Percentiles rank a stretch among this genome's conserved stretches.
Evolutionary conservation across 2,797 vertebrate species (phyloP).

Genomic region (Coranthus polyacanthus): DNA sequence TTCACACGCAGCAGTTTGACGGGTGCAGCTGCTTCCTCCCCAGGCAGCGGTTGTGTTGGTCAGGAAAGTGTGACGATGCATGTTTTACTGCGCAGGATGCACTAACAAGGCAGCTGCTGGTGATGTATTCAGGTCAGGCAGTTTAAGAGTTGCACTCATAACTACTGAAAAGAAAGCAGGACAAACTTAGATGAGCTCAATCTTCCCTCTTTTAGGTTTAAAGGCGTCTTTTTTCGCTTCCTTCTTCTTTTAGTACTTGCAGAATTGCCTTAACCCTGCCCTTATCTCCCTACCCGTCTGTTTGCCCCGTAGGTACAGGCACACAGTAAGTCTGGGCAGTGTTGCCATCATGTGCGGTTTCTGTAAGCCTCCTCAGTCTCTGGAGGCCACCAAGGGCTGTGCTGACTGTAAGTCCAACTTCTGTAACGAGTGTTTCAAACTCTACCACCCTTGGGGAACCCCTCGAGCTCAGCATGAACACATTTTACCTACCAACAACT

Average conservation of each 20-base stretch:
- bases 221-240: constrained; percentile 6
- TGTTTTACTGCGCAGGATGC: constrained; percentile 65
- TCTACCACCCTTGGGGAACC: constrained; percentile 98
- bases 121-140: constrained; percentile 69
- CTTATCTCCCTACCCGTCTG: constrained; percentile 24
- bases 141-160: constrained; percentile 38
- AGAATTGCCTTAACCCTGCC: not conserved
- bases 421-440: constrained; percentile 98
- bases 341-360: constrained; percentile 94
- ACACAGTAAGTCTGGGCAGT: constrained; percentile 92
- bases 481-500: constrained; percentile 93
- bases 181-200: constrained; percentile 30
- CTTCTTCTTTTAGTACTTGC: constrained; percentile 12
- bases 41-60: constrained; percentile 35
- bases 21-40: constrained; percentile 53
- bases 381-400: constrained; percentile 97
- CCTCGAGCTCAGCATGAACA: constrained; percentile 96
- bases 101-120: constrained; percentile 61
- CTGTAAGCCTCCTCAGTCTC: constrained; percentile 92
- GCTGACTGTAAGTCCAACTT: constrained; percentile 96
- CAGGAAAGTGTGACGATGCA: constrained; percentile 66
- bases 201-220: constrained; percentile 12
- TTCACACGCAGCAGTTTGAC: constrained; percentile 57
- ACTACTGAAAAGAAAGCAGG: constrained; percentile 55
- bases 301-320: constrained; percentile 84